A percentile compares a stretch with the other conserved stretches of the same genome.
Evolutionary conservation across 2,888 invertebrate genomes (phyloP).

Genomic region (Zonitis immaculata): DNA sequence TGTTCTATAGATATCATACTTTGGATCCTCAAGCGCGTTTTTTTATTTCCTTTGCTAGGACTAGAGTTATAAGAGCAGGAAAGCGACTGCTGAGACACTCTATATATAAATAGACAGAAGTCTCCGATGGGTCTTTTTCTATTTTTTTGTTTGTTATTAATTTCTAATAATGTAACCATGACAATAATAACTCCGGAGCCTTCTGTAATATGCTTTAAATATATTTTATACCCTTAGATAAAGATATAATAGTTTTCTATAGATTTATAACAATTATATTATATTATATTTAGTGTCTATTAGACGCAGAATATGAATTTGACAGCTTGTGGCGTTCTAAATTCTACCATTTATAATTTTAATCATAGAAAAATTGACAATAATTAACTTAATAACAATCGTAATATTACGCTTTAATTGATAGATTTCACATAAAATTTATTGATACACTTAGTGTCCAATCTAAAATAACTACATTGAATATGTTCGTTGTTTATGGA

Average conservation of each 20-base stretch:
- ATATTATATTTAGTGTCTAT: conserved; percentile 44
- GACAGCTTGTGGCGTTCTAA: conserved; percentile 26
- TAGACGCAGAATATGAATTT: conserved; percentile 31
- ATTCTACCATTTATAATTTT: background rate
- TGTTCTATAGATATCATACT: too few species aligned
- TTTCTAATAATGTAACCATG: conserved; percentile 12
- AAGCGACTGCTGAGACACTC: too few species aligned
- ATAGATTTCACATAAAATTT: too few species aligned
- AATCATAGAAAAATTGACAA: background rate
- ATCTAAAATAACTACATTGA: too few species aligned
- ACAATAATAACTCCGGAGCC: conserved; percentile 33
- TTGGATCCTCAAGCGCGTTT: too few species aligned
- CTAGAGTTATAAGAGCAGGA: too few species aligned
- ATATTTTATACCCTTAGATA: conserved; percentile 49
- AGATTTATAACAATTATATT: conserved; percentile 48
- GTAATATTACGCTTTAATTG: background rate
- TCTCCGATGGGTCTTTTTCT: conserved; percentile 23
- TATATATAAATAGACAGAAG: too few species aligned
- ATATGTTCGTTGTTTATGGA: too few species aligned
- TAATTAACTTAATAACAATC: background rate
- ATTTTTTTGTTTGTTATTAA: conserved; percentile 11
- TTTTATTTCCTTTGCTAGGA: too few species aligned
- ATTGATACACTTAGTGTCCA: too few species aligned
- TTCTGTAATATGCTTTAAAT: conserved; percentile 41
- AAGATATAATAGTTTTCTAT: conserved; percentile 49